phyloP scores from a whole-genome alignment of 2,888 invertebrate genomes.

The Polymixis lichenea region DNA sequence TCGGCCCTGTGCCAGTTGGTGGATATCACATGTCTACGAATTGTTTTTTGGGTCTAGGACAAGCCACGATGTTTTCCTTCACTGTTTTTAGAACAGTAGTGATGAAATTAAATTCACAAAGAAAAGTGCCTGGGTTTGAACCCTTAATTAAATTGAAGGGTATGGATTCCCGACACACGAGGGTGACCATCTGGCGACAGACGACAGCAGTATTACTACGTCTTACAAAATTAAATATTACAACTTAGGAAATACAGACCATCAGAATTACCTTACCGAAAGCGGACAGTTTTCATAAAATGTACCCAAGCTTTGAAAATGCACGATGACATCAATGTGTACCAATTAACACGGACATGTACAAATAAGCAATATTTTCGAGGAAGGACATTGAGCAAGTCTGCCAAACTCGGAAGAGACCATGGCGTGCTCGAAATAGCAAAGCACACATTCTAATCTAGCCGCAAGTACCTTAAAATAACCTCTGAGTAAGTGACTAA shows the following conservation, averaged over 20 bases:
- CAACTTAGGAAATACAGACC: background rate
- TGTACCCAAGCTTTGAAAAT: background rate
- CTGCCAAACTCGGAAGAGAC: constrained; percentile 73
- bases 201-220: constrained; percentile 1
- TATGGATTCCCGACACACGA: constrained; percentile 8
- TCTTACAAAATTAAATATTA: background rate
- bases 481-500: constrained; percentile 41
- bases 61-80: no score
- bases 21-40: no score
- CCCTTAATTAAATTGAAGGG: constrained; percentile 6
- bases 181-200: constrained; percentile 27
- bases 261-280: background rate
- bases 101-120: no score
- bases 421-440: constrained; percentile 70
- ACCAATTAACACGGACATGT: constrained; percentile 57
- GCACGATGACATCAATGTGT: constrained; percentile 64
- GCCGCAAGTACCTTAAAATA: constrained; percentile 47
- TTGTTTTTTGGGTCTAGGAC: no score
- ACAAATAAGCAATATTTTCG: constrained; percentile 63
- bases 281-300: constrained; percentile 4
- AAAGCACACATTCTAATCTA: constrained; percentile 68
- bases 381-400: constrained; percentile 59
- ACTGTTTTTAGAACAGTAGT: no score
- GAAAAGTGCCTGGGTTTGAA: no score
- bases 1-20: no score